phyloP scores from a whole-genome alignment of 2,113 vertebrate species.

The Thermophis baileyi region DNA sequence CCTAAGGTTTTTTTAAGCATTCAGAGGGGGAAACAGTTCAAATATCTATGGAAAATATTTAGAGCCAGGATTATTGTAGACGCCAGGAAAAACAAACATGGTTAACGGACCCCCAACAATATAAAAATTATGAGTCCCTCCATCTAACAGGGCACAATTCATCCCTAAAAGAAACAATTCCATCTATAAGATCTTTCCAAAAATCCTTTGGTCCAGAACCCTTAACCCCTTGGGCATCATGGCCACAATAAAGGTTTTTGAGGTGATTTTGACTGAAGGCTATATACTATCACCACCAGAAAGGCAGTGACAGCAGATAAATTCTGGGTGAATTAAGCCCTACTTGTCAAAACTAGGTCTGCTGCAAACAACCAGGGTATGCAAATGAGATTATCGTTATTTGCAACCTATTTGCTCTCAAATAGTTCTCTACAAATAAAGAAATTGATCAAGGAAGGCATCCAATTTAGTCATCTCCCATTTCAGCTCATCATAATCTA shows the following conservation, averaged over 20 bases:
- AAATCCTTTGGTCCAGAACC: background rate
- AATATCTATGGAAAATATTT: background rate
- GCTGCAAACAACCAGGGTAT: background rate
- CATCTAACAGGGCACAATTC: background rate
- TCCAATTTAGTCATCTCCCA: fast-evolving
- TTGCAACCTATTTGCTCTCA: background rate
- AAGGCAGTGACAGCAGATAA: background rate
- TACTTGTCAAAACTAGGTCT: background rate
- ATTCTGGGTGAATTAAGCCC: background rate
- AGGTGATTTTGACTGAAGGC: background rate
- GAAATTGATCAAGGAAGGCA: background rate
- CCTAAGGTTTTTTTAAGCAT: background rate
- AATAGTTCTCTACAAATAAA: background rate
- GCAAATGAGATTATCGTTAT: background rate
- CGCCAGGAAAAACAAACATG: background rate
- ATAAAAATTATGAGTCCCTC: background rate
- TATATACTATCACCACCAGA: background rate
- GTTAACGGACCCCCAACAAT: too few species aligned
- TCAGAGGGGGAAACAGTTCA: background rate
- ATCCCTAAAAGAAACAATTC: background rate
- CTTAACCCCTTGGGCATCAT: background rate
- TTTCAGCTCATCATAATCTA: fast-evolving
- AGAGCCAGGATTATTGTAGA: background rate
- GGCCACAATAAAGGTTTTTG: background rate
- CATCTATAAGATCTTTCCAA: background rate